phyloP scores from a whole-genome alignment of 2,113 vertebrate genomes.

The Psophia crepitans region DNA sequence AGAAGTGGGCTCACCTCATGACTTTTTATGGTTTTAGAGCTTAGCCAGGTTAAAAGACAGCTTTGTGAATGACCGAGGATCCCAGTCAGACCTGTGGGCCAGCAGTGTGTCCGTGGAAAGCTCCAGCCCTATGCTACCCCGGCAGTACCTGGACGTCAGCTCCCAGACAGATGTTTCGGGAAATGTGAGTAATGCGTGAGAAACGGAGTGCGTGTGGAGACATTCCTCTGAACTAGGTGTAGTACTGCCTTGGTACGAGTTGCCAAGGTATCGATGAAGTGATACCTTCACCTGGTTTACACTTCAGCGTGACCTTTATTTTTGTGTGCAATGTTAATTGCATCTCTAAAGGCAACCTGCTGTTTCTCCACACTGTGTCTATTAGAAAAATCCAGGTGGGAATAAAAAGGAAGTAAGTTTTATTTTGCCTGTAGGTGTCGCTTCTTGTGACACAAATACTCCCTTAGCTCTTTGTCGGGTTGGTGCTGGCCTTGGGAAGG shows the following conservation, averaged over 20 bases:
- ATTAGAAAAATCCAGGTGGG: background rate
- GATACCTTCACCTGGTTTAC: background rate
- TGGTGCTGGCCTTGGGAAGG: background rate
- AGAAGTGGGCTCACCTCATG: background rate
- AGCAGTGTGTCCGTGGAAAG: conserved; percentile 83
- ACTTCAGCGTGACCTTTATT: background rate
- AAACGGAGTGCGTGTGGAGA: background rate
- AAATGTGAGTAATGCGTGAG: conserved; percentile 79
- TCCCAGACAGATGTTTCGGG: conserved; percentile 93
- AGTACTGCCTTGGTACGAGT: background rate
- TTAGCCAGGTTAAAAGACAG: conserved; percentile 90
- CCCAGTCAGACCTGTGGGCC: conserved; percentile 89
- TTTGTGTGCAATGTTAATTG: background rate
- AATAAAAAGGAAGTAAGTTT: background rate
- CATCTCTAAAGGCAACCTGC: background rate
- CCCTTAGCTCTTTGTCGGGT: background rate
- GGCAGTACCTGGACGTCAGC: conserved; percentile 87
- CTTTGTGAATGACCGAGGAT: conserved; percentile 84
- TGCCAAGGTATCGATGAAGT: background rate
- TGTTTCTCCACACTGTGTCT: background rate
- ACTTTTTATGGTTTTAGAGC: conserved; percentile 76
- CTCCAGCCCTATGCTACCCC: conserved; percentile 78
- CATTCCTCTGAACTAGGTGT: background rate
- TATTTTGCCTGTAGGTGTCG: background rate
- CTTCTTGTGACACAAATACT: background rate